phyloP scores from a whole-genome alignment of 1,140 invertebrate species.

The Acromyrmex charruanus region DNA sequence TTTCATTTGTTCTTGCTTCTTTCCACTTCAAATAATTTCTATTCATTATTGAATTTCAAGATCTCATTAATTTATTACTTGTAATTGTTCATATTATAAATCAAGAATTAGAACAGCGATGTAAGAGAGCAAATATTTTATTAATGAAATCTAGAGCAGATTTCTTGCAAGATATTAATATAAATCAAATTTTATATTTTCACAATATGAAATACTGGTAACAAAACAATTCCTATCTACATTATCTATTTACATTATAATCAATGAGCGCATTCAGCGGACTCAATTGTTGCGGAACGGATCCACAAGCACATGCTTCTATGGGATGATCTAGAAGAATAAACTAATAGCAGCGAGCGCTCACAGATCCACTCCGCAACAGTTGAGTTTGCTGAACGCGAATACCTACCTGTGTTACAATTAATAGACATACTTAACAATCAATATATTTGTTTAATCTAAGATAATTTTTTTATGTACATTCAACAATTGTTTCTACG shows the following conservation, averaged over 20 bases:
- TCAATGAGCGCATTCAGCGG: neutral
- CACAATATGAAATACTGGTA: neutral
- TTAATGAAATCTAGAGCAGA: neutral
- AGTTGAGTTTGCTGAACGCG: too few relatives aligned
- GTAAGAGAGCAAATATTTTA: neutral
- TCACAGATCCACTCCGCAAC: too few relatives aligned
- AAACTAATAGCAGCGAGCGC: too few relatives aligned
- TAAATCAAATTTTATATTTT: neutral
- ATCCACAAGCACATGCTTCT: too few relatives aligned
- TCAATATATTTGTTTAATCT: neutral
- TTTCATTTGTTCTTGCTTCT: too few relatives aligned
- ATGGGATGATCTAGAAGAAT: too few relatives aligned
- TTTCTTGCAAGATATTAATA: neutral
- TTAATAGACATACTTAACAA: neutral
- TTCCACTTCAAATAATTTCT: too few relatives aligned
- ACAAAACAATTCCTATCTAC: conserved; percentile 1
- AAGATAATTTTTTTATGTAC: neutral
- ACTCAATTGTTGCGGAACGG: too few relatives aligned
- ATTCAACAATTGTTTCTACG: conserved; percentile 11
- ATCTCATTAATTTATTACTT: too few relatives aligned
- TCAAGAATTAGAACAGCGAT: neutral
- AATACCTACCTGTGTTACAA: neutral
- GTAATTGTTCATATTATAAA: neutral
- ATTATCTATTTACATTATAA: conserved; percentile 8
- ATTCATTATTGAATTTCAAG: too few relatives aligned